Base-by-base conservation (phyloP, 2,113 vertebrate genomes). In the Otus sunia region DNA sequence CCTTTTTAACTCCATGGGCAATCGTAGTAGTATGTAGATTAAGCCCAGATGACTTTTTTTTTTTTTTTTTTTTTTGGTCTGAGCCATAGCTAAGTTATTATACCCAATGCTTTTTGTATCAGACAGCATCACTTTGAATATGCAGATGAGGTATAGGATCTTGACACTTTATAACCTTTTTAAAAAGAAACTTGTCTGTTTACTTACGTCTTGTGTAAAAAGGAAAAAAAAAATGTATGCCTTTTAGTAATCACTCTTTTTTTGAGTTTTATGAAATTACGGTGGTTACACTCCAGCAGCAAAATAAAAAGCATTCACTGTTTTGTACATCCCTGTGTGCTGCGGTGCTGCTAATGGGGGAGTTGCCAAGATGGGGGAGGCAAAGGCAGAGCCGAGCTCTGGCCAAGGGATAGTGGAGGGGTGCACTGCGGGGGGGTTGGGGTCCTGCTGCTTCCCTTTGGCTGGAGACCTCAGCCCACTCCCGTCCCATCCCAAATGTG, bases 121-220 rank as follows among this genome's bases (percentile, higher is more conserved):
- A 76, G 95, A 80, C 0, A 8, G 92, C 91, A 94, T 94, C 94
- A 97, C 95, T 93, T 95, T 69, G 88, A 94, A 84, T 95, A 97
- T 92, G 94, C 96, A 96, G 97, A 94, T 91, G 95, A 97, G 96
- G 73, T 97, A 95, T 92, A 97, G 93, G 91, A 97, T 94, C 96
- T 94, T 94, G 97, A 97, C 97, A 97, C 96, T 97, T 97, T 97
- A 97, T 96, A 96, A 92, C 36, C 86, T 88, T 97, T 97, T 96
- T 97, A 75, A 97, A 96, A 85, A 93, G 72, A 96, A 92, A 96
- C 39, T 79, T 94, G 80, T 96, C 94, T 96, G 96, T 96, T 97
- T 97, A 95, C 96, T 97, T 93, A 95, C 1, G 14, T 97, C 91
- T 91, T 95, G 89, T 96, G 95, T 97, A 91, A 97, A 97, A 96